Conservation (phyloP, 2,888 invertebrate species). For the Apotomis capreana region DNA sequence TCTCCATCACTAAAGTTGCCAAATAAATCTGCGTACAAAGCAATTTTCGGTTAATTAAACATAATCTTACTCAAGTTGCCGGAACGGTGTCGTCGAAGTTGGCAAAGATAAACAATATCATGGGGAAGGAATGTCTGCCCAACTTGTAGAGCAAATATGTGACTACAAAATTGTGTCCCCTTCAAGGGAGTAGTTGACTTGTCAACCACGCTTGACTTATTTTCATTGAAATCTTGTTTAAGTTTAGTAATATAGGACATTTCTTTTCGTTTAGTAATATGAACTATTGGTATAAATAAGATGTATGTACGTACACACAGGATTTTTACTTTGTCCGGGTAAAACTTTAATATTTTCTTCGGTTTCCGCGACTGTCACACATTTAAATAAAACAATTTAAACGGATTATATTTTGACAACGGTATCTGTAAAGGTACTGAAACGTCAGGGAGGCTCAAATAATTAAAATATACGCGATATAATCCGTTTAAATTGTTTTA, state of each 20-base stretch:
- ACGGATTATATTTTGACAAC: too few species aligned
- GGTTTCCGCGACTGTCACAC: too few species aligned
- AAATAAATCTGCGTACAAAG: conserved; percentile 49
- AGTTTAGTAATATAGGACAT: neutral
- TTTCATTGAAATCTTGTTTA: neutral
- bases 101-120: conserved; percentile 36
- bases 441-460: too few species aligned
- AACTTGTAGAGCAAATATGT: conserved; percentile 31
- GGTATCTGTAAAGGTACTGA: too few species aligned
- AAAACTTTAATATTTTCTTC: too few species aligned
- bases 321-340: too few species aligned
- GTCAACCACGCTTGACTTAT: neutral
- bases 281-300: too few species aligned
- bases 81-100: conserved; percentile 36
- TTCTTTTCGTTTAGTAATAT: too few species aligned
- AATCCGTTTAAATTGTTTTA: too few species aligned
- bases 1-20: conserved; percentile 44
- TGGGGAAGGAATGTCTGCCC: conserved; percentile 41
- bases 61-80: conserved; percentile 51
- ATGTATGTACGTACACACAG: too few species aligned
- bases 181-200: conserved; percentile 1
- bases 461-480: too few species aligned
- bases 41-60: conserved; percentile 51
- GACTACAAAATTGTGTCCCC: neutral
- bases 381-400: too few species aligned